Evolutionary conservation across 37 sponge, comb jelly and placozoan genomes (phyloP).

Genomic region (Axinella damicornis): DNA sequence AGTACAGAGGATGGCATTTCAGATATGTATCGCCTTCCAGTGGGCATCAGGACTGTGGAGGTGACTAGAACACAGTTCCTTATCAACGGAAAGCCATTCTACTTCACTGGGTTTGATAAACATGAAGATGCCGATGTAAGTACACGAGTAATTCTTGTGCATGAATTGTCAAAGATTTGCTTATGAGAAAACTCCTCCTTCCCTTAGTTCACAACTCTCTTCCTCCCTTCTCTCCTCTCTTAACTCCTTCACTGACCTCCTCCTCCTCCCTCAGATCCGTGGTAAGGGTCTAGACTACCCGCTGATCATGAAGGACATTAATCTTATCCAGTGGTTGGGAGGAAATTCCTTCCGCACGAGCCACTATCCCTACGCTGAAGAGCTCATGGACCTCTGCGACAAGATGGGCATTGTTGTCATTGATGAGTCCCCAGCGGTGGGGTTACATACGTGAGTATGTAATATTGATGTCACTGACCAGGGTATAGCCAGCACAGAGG

Average conservation of each 20-base stretch:
- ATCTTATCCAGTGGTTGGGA: conserved; percentile 69
- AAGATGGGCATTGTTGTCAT: conserved; percentile 71
- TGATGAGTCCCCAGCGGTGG: conserved; percentile 70
- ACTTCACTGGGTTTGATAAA: conserved; percentile 72
- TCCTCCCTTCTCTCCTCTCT: too few species aligned
- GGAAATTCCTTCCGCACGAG: conserved; percentile 70
- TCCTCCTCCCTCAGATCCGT: conserved; percentile 34
- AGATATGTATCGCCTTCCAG: conserved; percentile 54
- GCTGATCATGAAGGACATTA: conserved; percentile 64
- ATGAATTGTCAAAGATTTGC: too few species aligned
- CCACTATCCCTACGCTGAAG: conserved; percentile 78
- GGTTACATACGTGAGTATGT: conserved; percentile 38
- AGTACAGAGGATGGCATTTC: background rate
- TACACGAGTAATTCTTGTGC: too few species aligned
- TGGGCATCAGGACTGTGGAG: conserved; percentile 62
- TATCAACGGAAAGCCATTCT: conserved; percentile 78
- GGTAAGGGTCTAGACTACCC: conserved; percentile 76
- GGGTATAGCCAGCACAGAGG: background rate
- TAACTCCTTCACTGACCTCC: too few species aligned
- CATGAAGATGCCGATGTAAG: conserved; percentile 82
- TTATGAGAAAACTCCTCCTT: too few species aligned
- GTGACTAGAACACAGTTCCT: conserved; percentile 53
- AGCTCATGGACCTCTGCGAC: conserved; percentile 71
- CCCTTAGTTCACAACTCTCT: too few species aligned
- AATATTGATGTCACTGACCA: too few species aligned